phyloP scores from a whole-genome alignment of 1,140 invertebrate species.

The Arion vulgaris region DNA sequence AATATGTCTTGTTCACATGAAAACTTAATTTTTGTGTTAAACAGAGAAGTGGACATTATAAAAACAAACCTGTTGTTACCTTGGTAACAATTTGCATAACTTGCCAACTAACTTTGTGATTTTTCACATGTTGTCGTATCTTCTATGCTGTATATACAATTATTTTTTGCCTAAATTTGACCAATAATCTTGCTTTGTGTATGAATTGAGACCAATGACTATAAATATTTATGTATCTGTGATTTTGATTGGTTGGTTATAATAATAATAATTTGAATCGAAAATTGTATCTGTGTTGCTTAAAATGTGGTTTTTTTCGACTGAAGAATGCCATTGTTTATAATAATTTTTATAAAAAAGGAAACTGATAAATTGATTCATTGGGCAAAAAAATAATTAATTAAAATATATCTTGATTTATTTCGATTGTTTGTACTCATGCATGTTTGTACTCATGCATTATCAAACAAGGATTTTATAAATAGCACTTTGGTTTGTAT shows the following conservation, averaged over 20 bases:
- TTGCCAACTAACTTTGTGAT: constrained; percentile 26
- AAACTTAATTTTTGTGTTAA: not conserved
- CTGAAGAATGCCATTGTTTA: too few relatives aligned
- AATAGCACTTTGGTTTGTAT: too few relatives aligned
- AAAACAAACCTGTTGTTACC: constrained; percentile 2
- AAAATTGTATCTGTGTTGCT: not conserved
- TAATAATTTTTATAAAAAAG: too few relatives aligned
- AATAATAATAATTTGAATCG: not conserved
- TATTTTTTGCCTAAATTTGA: not conserved
- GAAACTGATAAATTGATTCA: too few relatives aligned
- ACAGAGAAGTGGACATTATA: not conserved
- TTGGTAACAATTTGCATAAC: constrained; percentile 23
- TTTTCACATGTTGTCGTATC: not conserved
- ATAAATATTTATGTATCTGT: constrained; percentile 23
- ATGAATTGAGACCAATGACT: constrained; percentile 16
- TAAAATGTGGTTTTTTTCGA: too few relatives aligned
- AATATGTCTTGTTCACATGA: not conserved
- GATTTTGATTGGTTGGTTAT: constrained; percentile 18
- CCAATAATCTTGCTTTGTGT: constrained; percentile 13
- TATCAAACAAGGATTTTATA: too few relatives aligned
- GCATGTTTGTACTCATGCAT: too few relatives aligned
- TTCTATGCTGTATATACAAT: constrained; percentile 5
- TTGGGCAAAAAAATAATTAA: too few relatives aligned
- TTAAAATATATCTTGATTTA: too few relatives aligned
- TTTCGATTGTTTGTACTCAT: too few relatives aligned